phyloP scores from a whole-genome alignment of 1,140 invertebrate species.

The Temnothorax curvispinosus region DNA sequence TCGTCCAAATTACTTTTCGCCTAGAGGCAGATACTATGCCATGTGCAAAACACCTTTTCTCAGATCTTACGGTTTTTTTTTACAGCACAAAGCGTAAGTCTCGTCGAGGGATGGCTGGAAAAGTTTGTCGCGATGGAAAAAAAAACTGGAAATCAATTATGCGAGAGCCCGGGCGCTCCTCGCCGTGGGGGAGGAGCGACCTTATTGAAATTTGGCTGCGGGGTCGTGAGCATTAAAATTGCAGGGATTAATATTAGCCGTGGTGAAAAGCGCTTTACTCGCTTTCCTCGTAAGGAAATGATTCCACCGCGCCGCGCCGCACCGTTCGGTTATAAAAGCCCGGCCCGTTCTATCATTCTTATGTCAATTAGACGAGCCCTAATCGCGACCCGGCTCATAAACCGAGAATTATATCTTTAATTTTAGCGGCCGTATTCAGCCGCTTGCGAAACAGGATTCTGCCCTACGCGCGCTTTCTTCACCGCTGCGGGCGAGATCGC shows the following conservation, averaged over 20 bases:
- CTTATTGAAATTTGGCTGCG: conserved; percentile 79
- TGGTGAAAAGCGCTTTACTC: conserved; percentile 56
- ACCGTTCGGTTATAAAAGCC: conserved; percentile 38
- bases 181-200: conserved; percentile 37
- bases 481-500: conserved; percentile 14
- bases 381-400: conserved; percentile 78
- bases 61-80: conserved; percentile 7
- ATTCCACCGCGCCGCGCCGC: conserved; percentile 32
- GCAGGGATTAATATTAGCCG: conserved; percentile 77
- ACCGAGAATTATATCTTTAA: conserved; percentile 70
- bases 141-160: conserved; percentile 74
- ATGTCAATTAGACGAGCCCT: conserved; percentile 79
- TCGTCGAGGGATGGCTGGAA: neutral
- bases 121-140: conserved; percentile 57
- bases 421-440: conserved; percentile 44
- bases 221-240: conserved; percentile 76
- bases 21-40: neutral
- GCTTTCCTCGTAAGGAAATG: conserved; percentile 62
- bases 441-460: conserved; percentile 44
- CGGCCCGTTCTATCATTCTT: conserved; percentile 71
- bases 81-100: neutral
- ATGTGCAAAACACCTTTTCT: neutral
- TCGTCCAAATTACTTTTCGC: neutral
- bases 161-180: conserved; percentile 11
- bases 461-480: conserved; percentile 23